phyloP scores from a whole-genome alignment of 2,888 invertebrate genomes.

The Thalpophila matura region DNA sequence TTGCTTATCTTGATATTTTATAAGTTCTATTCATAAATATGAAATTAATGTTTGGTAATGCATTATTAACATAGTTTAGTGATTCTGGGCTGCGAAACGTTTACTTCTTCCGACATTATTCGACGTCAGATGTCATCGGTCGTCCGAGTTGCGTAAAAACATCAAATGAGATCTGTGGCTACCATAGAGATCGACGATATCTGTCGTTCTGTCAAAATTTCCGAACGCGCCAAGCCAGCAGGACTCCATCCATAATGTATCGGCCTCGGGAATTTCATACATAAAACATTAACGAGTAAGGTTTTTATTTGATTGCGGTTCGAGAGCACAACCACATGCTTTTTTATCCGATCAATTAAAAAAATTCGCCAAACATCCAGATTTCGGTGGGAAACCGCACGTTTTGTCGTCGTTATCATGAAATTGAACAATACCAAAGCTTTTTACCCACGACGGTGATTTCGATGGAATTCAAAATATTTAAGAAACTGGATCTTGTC shows the following conservation, averaged over 20 bases:
- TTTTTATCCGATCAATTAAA: constrained; percentile 82
- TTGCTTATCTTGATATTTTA: constrained; percentile 15
- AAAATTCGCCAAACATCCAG: constrained; percentile 78
- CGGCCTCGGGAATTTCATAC: constrained; percentile 83
- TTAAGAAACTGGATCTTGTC: constrained; percentile 73
- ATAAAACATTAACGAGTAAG: constrained; percentile 89
- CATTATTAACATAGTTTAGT: constrained; percentile 67
- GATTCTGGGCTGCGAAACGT: constrained; percentile 46
- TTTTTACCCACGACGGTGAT: constrained; percentile 76
- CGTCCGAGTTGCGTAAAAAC: constrained; percentile 76
- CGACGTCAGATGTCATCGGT: constrained; percentile 76
- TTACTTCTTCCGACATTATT: constrained; percentile 61
- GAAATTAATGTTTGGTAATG: constrained; percentile 36
- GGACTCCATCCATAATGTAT: constrained; percentile 89
- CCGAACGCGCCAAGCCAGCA: constrained; percentile 82
- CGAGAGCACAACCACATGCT: constrained; percentile 78
- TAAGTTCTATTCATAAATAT: constrained; percentile 23
- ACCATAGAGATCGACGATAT: constrained; percentile 85
- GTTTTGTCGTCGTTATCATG: constrained; percentile 75
- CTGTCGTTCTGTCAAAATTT: constrained; percentile 88
- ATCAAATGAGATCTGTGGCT: constrained; percentile 72
- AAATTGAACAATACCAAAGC: constrained; percentile 77
- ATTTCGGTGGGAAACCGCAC: constrained; percentile 86
- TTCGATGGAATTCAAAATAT: constrained; percentile 75
- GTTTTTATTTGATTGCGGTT: constrained; percentile 89